Evolutionary conservation across 2,113 vertebrate genomes (phyloP).

Genomic region (Chamaetylas fuelleborni): DNA sequence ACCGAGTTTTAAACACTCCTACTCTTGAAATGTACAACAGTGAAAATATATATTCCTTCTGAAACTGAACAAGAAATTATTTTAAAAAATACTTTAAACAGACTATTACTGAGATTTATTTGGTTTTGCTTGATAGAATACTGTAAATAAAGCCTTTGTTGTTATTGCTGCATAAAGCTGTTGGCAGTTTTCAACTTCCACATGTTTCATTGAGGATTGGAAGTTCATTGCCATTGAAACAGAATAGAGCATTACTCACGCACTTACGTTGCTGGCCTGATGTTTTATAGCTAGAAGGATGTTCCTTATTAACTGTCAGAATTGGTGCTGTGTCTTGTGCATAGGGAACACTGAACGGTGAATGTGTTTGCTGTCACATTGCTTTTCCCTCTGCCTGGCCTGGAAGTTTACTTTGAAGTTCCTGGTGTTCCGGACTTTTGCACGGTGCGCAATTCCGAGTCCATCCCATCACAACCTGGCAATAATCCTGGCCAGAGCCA

Average conservation of each 20-base stretch:
- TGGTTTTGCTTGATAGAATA: neutral
- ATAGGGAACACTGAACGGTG: neutral
- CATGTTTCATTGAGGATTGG: neutral
- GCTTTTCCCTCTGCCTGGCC: neutral
- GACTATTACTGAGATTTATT: neutral
- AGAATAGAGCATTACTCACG: neutral
- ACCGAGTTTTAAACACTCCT: neutral
- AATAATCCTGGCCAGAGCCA: fast-evolving
- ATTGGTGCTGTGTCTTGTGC: neutral
- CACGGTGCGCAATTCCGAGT: fast-evolving
- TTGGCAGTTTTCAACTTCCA: neutral
- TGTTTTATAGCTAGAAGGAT: neutral
- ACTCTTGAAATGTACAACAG: neutral
- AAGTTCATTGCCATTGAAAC: neutral
- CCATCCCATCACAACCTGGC: fast-evolving
- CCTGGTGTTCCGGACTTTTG: fast-evolving
- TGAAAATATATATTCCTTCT: neutral
- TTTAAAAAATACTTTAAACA: neutral
- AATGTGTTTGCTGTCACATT: neutral
- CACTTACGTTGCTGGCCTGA: neutral
- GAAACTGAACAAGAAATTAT: neutral
- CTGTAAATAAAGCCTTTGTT: neutral
- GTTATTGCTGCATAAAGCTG: neutral
- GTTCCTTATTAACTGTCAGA: neutral
- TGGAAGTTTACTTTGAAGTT: neutral